These are phyloP conservation scores for Notocelia uddmanniana DNA, from an alignment of 2,888 invertebrate species.

Conservation along the genomic window DNA sequence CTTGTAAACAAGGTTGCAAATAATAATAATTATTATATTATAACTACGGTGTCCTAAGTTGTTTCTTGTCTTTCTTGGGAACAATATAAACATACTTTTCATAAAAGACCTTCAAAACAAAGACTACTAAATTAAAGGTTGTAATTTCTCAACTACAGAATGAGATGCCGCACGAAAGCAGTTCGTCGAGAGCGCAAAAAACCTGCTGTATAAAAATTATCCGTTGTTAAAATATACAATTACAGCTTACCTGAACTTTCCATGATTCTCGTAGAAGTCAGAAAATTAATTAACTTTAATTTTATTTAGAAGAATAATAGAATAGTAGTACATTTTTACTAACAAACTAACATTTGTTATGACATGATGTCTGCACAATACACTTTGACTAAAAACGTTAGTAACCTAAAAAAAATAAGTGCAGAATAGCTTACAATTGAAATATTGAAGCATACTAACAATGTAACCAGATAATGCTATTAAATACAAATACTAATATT, in stretches of 20 bases:
- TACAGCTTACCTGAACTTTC: not conserved
- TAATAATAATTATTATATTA: no score
- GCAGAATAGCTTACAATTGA: not conserved
- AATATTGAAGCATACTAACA: not conserved
- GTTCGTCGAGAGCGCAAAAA: not conserved
- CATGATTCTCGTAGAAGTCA: constrained; percentile 8
- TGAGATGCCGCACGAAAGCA: not conserved
- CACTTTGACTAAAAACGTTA: not conserved
- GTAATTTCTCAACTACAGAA: not conserved
- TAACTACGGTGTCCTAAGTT: no score
- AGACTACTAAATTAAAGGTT: not conserved
- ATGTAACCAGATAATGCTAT: not conserved
- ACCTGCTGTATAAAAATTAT: not conserved
- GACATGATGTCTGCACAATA: not conserved
- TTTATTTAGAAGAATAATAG: not conserved
- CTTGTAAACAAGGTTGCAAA: no score
- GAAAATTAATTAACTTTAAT: not conserved
- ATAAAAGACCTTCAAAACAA: no score
- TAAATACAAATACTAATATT: not conserved
- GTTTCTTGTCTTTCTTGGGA: not conserved
- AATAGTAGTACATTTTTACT: not conserved
- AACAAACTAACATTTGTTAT: not conserved
- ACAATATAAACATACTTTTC: not conserved
- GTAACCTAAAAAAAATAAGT: not conserved
- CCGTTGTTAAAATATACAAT: not conserved